phyloP scores from a whole-genome alignment of 1,140 invertebrate species.

The Aphelenchoides fujianensis region DNA sequence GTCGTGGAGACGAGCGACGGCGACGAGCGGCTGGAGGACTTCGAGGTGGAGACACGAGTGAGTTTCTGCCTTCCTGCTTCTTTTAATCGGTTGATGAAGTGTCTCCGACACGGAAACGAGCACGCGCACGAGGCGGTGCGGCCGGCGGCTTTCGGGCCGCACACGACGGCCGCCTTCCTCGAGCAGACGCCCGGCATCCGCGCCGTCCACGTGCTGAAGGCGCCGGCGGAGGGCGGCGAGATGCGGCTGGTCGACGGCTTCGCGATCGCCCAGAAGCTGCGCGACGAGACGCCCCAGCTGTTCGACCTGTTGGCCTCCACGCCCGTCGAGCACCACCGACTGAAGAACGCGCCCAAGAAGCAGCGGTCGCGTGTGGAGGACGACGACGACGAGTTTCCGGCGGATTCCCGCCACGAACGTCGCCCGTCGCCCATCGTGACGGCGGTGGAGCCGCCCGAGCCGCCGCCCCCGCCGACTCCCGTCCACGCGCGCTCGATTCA shows the following conservation, averaged over 20 bases:
- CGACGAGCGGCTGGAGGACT: neutral
- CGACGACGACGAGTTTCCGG: neutral
- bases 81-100: neutral
- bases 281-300: conserved; percentile 64
- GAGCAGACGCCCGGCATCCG: conserved; percentile 71
- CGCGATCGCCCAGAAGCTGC: conserved; percentile 68
- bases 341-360: conserved; percentile 22
- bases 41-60: neutral
- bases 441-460: neutral
- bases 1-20: neutral
- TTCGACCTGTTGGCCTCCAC: conserved; percentile 68
- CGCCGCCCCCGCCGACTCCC: neutral
- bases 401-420: neutral
- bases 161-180: conserved; percentile 74
- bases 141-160: conserved; percentile 63
- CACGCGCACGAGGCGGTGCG: conserved; percentile 72
- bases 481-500: conserved; percentile 31
- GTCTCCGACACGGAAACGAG: conserved; percentile 2
- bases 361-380: neutral
- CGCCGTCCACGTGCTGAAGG: conserved; percentile 62
- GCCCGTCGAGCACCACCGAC: conserved; percentile 69
- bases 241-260: conserved; percentile 73
- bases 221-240: conserved; percentile 69
- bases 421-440: neutral
- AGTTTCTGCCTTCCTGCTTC: neutral